Evolutionary conservation across 2,113 vertebrate genomes (phyloP).

Genomic region (Xenopus laevis): DNA sequence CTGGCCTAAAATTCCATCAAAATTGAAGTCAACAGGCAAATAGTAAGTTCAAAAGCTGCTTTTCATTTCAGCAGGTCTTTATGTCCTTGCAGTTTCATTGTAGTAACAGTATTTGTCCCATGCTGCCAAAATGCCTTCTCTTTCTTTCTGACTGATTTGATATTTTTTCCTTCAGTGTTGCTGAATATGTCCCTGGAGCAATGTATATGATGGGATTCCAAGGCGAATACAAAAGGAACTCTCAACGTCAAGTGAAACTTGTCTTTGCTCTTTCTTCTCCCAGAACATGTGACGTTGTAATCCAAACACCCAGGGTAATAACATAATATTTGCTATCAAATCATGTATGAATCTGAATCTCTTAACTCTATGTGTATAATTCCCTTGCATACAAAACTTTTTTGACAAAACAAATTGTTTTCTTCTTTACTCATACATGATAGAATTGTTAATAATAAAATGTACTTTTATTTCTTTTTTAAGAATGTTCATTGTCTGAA

Average conservation of each 20-base stretch:
- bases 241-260: background rate
- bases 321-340: background rate
- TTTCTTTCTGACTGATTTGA: background rate
- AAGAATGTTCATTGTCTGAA: background rate
- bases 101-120: too few species aligned
- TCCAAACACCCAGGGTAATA: constrained; percentile 21
- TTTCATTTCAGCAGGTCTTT: too few species aligned
- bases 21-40: constrained; percentile 45
- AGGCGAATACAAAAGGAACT: constrained; percentile 1
- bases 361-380: too few species aligned
- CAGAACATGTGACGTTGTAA: background rate
- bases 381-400: too few species aligned
- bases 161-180: background rate
- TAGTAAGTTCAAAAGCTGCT: constrained; percentile 54
- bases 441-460: too few species aligned
- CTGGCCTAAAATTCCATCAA: constrained; percentile 60
- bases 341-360: too few species aligned
- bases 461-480: too few species aligned
- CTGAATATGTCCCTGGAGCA: constrained; percentile 14
- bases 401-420: too few species aligned
- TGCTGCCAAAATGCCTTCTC: too few species aligned
- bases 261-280: constrained; percentile 26
- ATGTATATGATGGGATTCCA: constrained; percentile 20
- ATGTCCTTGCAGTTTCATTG: too few species aligned
- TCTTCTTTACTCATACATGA: too few species aligned